phyloP scores from a whole-genome alignment of 92 coral and sea anemone species.

The Parazoanthus darwini region DNA sequence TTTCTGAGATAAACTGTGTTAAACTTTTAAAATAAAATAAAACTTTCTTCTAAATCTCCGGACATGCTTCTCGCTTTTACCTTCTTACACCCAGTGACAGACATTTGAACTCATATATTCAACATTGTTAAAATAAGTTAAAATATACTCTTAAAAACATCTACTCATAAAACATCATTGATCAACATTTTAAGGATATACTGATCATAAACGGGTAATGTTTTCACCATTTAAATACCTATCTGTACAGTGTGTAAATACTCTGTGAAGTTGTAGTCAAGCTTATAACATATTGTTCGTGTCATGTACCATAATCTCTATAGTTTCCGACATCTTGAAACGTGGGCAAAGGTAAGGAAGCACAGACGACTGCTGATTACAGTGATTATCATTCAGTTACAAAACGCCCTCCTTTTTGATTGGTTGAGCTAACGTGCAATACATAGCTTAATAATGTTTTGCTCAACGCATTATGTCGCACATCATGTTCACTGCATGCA shows the following conservation, averaged over 20 bases:
- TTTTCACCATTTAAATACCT: background rate
- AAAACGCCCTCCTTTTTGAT: no score
- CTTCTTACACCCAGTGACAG: background rate
- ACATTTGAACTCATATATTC: background rate
- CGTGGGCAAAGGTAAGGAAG: background rate
- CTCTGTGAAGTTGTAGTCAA: background rate
- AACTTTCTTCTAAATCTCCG: background rate
- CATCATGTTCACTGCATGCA: no score
- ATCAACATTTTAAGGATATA: background rate
- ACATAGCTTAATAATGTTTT: no score
- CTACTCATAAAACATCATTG: no score
- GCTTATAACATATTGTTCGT: no score
- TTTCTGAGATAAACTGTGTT: constrained; percentile 6
- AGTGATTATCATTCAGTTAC: no score
- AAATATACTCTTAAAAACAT: background rate
- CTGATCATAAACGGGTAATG: background rate
- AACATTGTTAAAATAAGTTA: background rate
- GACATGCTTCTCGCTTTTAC: background rate
- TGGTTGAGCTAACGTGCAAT: no score
- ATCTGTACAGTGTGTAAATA: background rate
- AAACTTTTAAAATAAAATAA: background rate
- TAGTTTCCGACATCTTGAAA: background rate
- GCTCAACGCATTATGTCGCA: no score
- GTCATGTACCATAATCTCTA: background rate
- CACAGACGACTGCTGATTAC: no score